phyloP scores from a whole-genome alignment of 2,113 vertebrate genomes.

The Pholis gunnellus region DNA sequence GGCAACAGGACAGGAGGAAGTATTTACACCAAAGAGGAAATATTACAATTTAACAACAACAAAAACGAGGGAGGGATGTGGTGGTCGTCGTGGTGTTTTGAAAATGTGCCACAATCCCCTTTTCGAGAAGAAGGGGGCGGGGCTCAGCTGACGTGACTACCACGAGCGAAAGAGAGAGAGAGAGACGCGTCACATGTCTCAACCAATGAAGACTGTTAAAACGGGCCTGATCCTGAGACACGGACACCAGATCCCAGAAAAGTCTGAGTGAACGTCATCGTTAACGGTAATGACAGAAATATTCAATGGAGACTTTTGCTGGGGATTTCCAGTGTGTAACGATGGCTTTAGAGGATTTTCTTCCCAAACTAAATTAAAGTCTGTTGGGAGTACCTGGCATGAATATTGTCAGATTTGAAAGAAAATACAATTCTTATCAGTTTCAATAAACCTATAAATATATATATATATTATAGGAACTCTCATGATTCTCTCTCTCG shows the following conservation, averaged over 20 bases:
- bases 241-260: slow-evolving; percentile 50
- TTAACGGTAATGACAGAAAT: slow-evolving; percentile 5
- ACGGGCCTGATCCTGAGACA: slow-evolving; percentile 57
- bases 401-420: slow-evolving; percentile 19
- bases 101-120: slow-evolving; percentile 36
- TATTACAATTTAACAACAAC: slow-evolving; percentile 32
- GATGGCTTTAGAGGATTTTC: slow-evolving; percentile 59
- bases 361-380: slow-evolving; percentile 16
- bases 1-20: slow-evolving; percentile 61
- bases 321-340: slow-evolving; percentile 27
- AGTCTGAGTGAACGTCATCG: slow-evolving; percentile 38
- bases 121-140: not conserved
- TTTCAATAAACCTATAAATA: slow-evolving; percentile 14
- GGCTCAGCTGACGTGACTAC: slow-evolving; percentile 53
- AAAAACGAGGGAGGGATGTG: slow-evolving; percentile 18
- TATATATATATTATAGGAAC: slow-evolving; percentile 9
- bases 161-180: slow-evolving; percentile 29
- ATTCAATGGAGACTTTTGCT: slow-evolving; percentile 44
- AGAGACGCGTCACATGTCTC: slow-evolving; percentile 10
- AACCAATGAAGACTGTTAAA: slow-evolving; percentile 34
- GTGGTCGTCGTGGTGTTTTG: slow-evolving; percentile 40
- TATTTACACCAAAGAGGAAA: slow-evolving; percentile 77
- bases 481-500: slow-evolving; percentile 24
- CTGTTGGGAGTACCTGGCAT: slow-evolving; percentile 14
- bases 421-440: slow-evolving; percentile 27